Evolutionary conservation across 2,113 vertebrate species (phyloP).

Genomic region (Centropristis striata): DNA sequence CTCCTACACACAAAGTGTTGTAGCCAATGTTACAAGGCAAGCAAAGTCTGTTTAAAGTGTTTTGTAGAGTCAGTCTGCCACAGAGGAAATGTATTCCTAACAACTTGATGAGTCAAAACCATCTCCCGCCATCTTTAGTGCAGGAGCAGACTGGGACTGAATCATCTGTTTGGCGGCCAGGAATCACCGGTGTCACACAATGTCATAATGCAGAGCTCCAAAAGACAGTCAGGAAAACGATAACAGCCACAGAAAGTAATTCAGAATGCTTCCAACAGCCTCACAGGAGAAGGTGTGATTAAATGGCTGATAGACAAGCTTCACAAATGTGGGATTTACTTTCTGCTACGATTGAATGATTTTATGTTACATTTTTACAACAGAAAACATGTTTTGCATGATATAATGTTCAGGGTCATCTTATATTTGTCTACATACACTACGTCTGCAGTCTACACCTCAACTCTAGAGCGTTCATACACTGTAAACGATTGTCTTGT

Average conservation of each 20-base stretch:
- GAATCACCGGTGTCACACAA: constrained; percentile 4
- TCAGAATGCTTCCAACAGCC: background rate
- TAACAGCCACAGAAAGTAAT: background rate
- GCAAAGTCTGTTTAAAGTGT: too few relatives aligned
- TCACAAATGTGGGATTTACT: background rate
- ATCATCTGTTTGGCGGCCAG: background rate
- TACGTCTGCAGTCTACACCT: too few relatives aligned
- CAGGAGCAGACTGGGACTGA: background rate
- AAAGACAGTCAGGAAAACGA: background rate
- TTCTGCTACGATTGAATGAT: background rate
- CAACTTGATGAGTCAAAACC: background rate
- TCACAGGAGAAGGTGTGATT: background rate
- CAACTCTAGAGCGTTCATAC: too few relatives aligned
- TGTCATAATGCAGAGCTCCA: background rate
- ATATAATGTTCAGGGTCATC: background rate
- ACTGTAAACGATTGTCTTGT: too few relatives aligned
- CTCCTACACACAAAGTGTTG: too few relatives aligned
- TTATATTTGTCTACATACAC: background rate
- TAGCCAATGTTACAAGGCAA: too few relatives aligned
- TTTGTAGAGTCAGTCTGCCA: too few relatives aligned
- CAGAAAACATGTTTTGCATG: background rate
- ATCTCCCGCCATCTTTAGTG: background rate
- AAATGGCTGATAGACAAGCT: background rate
- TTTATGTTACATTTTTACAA: background rate
- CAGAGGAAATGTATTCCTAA: background rate